These are phyloP conservation scores for Dipodomys stephensi DNA, from an alignment of 2,113 vertebrate genomes.

Conservation along the genomic window DNA sequence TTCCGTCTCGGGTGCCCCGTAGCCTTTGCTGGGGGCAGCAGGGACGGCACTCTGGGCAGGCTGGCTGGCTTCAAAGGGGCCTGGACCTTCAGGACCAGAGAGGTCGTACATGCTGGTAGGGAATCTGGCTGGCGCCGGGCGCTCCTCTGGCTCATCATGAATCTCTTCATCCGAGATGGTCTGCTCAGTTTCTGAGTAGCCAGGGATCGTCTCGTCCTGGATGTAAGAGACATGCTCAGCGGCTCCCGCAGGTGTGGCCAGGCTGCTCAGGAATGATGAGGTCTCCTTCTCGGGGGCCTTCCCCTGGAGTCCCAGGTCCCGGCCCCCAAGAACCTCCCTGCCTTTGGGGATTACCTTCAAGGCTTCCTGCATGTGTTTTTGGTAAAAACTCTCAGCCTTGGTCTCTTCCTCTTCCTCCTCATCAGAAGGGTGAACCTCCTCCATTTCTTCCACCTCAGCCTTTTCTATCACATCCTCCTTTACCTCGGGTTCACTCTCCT, in stretches of 20 bases:
- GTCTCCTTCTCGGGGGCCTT: conserved; percentile 89
- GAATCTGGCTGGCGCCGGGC: conserved; percentile 92
- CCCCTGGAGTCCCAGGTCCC: conserved; percentile 67
- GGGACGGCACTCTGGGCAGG: conserved; percentile 86
- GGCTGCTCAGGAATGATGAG: conserved; percentile 85
- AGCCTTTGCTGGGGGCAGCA: conserved; percentile 88
- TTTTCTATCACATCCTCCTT: conserved; percentile 94
- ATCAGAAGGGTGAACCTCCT: conserved; percentile 85
- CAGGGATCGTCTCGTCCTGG: conserved; percentile 98
- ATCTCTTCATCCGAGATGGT: conserved; percentile 99
- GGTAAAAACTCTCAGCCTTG: conserved; percentile 76
- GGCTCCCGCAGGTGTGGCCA: conserved; percentile 86
- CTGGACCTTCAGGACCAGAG: conserved; percentile 91
- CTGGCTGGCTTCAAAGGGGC: conserved; percentile 91
- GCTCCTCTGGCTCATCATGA: conserved; percentile 95
- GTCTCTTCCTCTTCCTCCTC: conserved; percentile 84
- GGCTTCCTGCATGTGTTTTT: conserved; percentile 76
- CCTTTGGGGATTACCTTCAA: conserved; percentile 63
- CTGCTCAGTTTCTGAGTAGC: conserved; percentile 98
- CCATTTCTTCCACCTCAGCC: conserved; percentile 94
- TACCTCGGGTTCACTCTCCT: conserved; percentile 90
- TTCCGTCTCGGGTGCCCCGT: conserved; percentile 89
- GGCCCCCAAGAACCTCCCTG: conserved; percentile 40
- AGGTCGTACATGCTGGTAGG: conserved; percentile 91
- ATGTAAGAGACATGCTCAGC: conserved; percentile 95